Evolutionary conservation across 2,113 vertebrate genomes (phyloP), one percentile per base, ranked within the genome.

Genomic region (Eolophus roseicapilla): DNA sequence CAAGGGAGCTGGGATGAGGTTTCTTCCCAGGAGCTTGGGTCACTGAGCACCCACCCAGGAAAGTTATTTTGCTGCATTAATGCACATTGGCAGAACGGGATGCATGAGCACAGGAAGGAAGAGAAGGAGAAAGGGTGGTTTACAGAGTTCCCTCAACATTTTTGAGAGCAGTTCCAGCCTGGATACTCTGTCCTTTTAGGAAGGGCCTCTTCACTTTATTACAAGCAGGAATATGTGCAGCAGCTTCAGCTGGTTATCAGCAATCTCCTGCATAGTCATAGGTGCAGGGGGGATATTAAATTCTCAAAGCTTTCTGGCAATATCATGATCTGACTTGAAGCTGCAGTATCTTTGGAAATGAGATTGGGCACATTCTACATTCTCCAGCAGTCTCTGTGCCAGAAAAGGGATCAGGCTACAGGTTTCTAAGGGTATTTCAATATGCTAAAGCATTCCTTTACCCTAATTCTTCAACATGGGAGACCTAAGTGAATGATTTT

Each of bases 281-380:
- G 86, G 91, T 94, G 82, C 92, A 88, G 53, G 63, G 73, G 88
- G 93, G 43, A 96, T 96, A 94, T 96, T 96, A 93, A 95, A 94
- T 96, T 94, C 65, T 64, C 20, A 1, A 81, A 47, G 9, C 76
- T 92, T 96, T 94, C 76, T 92, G 93, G 86, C 83, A 91, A 8
- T 89, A 69, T 84, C 24, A 10, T 41, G 62, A 86, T 85, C 83
- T 52, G 73, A 68, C 73, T 92, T 88, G 90, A 84, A 81, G 57
- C 15, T 88, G 68, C 17, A 27, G 11, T 75, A 35, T 55, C 35
- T 86, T 83, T 93, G 73, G 8, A 46, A 88, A 81, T 41, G 35
- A 88, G 47, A 31, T 27, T 47, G 93, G 77, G 80, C 79, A 73
- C 3, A 2, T 49, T 57, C 47, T 84, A 10, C 5, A 2, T 60